Evolutionary conservation across 1,140 invertebrate genomes (phyloP).

Genomic region (Solenopsis fugax): DNA sequence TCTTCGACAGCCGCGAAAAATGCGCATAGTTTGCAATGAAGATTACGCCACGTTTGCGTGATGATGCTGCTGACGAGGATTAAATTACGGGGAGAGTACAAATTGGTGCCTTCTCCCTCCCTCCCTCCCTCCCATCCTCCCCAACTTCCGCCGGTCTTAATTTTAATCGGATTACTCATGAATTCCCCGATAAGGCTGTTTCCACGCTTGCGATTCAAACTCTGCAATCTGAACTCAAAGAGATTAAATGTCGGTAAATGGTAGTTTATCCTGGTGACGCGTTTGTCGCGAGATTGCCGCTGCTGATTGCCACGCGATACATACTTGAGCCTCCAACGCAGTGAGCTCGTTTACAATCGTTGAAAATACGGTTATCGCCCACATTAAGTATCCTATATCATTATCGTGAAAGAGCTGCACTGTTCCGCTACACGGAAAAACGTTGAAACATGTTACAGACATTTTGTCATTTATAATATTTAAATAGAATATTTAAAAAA

Average conservation of each 20-base stretch:
- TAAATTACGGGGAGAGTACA: constrained; percentile 18
- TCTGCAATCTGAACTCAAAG: constrained; percentile 41
- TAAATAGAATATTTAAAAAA: neutral
- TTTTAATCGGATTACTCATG: constrained; percentile 55
- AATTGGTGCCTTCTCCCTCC: neutral
- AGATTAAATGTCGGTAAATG: constrained; percentile 59
- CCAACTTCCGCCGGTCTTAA: constrained; percentile 24
- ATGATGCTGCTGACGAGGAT: constrained; percentile 16
- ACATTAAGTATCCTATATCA: neutral
- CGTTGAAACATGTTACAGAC: neutral
- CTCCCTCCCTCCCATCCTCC: neutral
- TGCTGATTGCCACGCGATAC: constrained; percentile 11
- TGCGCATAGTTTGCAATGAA: constrained; percentile 11
- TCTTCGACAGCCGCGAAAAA: constrained; percentile 47
- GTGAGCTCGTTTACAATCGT: neutral
- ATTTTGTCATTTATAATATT: neutral
- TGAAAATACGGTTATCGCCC: neutral
- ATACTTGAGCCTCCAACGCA: neutral
- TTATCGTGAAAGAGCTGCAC: neutral
- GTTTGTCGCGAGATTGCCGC: constrained; percentile 20
- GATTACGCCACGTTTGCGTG: constrained; percentile 19
- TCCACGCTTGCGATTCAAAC: constrained; percentile 17
- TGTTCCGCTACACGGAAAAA: neutral
- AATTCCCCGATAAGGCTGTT: constrained; percentile 49
- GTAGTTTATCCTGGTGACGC: constrained; percentile 19